A percentile compares a stretch with the other conserved stretches of the same genome.
phyloP scores from a whole-genome alignment of 1,140 invertebrate species.

The Drosophila ogumai region DNA sequence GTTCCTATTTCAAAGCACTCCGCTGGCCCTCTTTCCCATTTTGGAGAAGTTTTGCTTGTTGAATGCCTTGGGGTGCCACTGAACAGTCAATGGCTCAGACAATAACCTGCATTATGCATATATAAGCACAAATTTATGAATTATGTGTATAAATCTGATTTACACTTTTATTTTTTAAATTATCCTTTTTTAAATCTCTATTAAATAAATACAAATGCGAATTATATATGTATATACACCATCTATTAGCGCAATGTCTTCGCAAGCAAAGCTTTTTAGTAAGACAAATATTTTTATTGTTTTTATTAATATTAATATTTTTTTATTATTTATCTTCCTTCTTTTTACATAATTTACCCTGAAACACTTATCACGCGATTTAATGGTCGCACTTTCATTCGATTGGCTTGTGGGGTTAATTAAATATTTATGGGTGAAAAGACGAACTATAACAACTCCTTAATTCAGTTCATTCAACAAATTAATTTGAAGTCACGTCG shows the following conservation, averaged over 20 bases:
- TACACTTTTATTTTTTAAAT: too few relatives aligned
- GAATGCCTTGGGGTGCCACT: conserved; percentile 27
- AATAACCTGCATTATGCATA: conserved; percentile 34
- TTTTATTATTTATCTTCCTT: not conserved
- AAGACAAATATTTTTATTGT: not conserved
- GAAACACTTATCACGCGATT: conserved; percentile 51
- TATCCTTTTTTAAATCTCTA: too few relatives aligned
- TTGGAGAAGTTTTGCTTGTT: conserved; percentile 21
- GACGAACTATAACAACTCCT: conserved; percentile 27
- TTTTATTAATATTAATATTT: too few relatives aligned
- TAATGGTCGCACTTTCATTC: conserved; percentile 53
- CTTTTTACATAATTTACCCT: conserved; percentile 17
- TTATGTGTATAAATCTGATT: too few relatives aligned
- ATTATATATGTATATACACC: too few relatives aligned
- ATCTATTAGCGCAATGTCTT: too few relatives aligned
- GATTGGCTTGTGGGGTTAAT: conserved; percentile 31
- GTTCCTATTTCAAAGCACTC: conserved; percentile 16
- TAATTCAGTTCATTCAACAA: conserved; percentile 55
- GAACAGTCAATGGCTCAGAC: conserved; percentile 37
- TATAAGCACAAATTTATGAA: too few relatives aligned
- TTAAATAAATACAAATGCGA: too few relatives aligned
- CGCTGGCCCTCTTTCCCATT: not conserved
- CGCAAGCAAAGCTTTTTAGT: not conserved
- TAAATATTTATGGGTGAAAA: conserved; percentile 55
- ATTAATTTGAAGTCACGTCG: conserved; percentile 50